Percentiles rank a stretch among this genome's conserved stretches.
phyloP scores from a whole-genome alignment of 2,797 vertebrate genomes.

The Squalus acanthias region DNA sequence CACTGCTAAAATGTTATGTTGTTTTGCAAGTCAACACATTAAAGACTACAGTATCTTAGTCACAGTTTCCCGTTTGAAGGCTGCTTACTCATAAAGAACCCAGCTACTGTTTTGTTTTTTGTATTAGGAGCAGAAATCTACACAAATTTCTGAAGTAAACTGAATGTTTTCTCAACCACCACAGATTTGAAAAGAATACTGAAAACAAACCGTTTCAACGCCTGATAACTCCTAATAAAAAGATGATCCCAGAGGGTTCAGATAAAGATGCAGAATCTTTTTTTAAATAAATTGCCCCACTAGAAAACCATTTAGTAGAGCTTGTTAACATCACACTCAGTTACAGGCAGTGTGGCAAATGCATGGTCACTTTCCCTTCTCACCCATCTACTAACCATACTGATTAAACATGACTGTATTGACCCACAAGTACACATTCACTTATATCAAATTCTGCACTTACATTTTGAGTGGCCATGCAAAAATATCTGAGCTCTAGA shows the following conservation, averaged over 20 bases:
- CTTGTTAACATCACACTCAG: neutral
- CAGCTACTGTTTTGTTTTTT: neutral
- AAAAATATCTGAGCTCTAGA: neutral
- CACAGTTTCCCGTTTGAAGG: slow-evolving; percentile 10
- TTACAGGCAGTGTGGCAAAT: neutral
- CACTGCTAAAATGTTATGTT: slow-evolving; percentile 23
- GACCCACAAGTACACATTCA: neutral
- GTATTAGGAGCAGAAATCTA: neutral
- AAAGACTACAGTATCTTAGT: slow-evolving; percentile 9
- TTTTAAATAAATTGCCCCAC: neutral
- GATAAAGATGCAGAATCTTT: neutral
- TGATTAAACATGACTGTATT: neutral
- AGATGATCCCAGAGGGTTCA: neutral
- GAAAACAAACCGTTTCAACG: neutral
- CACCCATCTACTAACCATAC: neutral
- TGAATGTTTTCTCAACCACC: neutral
- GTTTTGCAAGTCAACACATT: slow-evolving; percentile 24
- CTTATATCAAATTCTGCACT: neutral
- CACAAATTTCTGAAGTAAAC: slow-evolving; percentile 14
- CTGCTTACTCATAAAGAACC: neutral
- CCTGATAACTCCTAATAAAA: neutral
- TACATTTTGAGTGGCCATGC: neutral
- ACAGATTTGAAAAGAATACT: neutral
- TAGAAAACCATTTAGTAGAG: neutral
- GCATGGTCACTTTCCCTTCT: neutral